Conservation (phyloP, 2,888 invertebrate genomes). For the Venusia cambrica region DNA sequence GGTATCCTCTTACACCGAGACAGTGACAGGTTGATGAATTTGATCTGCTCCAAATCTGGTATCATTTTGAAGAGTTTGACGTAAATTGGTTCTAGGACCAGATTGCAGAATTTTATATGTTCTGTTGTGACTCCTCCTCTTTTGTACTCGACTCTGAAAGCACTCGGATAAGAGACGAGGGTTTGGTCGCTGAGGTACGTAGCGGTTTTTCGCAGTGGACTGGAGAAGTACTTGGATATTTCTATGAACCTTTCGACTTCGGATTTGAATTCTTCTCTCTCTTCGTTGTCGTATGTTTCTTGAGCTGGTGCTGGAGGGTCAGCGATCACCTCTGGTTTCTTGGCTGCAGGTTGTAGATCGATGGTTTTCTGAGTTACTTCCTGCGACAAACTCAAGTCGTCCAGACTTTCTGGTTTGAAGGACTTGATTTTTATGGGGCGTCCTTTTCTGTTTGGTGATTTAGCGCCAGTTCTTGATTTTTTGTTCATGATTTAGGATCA, state of each 20-base stretch:
- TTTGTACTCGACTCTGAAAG: slow-evolving; percentile 55
- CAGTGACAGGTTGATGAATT: slow-evolving; percentile 57
- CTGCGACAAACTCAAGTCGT: slow-evolving; percentile 4
- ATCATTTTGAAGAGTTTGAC: slow-evolving; percentile 61
- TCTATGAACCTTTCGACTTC: slow-evolving; percentile 65
- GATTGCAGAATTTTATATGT: slow-evolving; percentile 60
- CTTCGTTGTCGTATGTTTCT: slow-evolving; percentile 28
- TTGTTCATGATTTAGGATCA: slow-evolving; percentile 22
- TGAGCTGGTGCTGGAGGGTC: slow-evolving; percentile 26
- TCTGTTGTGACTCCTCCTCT: slow-evolving; percentile 55
- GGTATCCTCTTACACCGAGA: slow-evolving; percentile 63
- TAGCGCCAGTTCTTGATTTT: slow-evolving; percentile 13
- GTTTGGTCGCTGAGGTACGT: slow-evolving; percentile 63
- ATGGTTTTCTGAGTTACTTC: slow-evolving; percentile 18
- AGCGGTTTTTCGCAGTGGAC: slow-evolving; percentile 62
- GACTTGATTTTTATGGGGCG: too few relatives aligned
- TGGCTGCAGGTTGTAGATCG: slow-evolving; percentile 32
- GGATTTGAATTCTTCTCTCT: slow-evolving; percentile 45
- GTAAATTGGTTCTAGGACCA: slow-evolving; percentile 61
- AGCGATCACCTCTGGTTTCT: slow-evolving; percentile 38
- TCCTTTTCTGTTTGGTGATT: slow-evolving; percentile 16
- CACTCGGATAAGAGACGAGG: slow-evolving; percentile 59
- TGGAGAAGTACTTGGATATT: slow-evolving; percentile 69
- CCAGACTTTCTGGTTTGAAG: too few relatives aligned
- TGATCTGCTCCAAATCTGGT: slow-evolving; percentile 64